Evolutionary conservation across 2,113 vertebrate genomes (phyloP).

Genomic region (Otolemur garnettii): DNA sequence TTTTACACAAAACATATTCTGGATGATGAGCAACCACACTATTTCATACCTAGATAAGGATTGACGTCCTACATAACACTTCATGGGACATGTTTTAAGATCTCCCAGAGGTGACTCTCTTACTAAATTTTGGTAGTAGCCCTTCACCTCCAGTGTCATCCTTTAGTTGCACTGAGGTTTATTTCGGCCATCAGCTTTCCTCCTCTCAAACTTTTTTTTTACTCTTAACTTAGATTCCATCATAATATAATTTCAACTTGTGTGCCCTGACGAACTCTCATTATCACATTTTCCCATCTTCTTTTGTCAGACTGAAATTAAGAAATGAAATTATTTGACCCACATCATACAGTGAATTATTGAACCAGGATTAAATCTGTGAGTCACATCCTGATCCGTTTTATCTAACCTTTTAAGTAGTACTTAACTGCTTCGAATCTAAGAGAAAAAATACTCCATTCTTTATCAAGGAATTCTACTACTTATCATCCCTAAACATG

Average conservation of each 20-base stretch:
- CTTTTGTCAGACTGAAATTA: not conserved
- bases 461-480: conserved; percentile 9
- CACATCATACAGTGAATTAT: not conserved
- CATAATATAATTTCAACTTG: not conserved
- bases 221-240: not conserved
- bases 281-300: not conserved
- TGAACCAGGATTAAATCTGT: not conserved
- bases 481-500: not conserved
- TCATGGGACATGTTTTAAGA: not conserved
- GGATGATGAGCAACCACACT: not conserved
- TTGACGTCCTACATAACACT: not conserved
- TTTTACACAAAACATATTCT: not conserved
- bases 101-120: not conserved
- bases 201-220: not conserved
- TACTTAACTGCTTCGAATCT: not conserved
- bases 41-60: not conserved
- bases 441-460: not conserved
- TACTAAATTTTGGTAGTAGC: not conserved
- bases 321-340: conserved; percentile 3
- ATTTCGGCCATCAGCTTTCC: not conserved
- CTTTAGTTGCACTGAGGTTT: not conserved
- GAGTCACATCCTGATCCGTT: conserved; percentile 21
- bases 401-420: conserved; percentile 8
- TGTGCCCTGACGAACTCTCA: not conserved
- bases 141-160: not conserved